A percentile compares a stretch with the other conserved stretches of the same genome.
Conservation (phyloP, 1,140 invertebrate species). For the Ganaspis sp. region DNA sequence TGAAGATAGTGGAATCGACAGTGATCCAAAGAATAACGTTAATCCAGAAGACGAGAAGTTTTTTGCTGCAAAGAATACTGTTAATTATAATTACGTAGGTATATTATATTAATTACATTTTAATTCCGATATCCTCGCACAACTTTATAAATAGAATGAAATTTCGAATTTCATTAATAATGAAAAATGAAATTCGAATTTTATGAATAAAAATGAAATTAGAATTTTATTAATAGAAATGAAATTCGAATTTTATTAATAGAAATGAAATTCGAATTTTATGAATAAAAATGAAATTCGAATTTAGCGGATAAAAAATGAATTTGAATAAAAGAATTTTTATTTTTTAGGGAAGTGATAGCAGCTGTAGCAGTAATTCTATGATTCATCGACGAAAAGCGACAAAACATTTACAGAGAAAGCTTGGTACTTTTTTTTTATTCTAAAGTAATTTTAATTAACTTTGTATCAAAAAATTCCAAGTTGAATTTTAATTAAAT, state of each 20-base stretch:
- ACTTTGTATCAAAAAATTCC: too few species aligned
- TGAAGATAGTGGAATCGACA: constrained; percentile 83
- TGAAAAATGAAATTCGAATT: not conserved
- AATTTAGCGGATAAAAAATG: too few species aligned
- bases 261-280: not conserved
- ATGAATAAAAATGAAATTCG: too few species aligned
- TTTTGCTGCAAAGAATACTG: constrained; percentile 66
- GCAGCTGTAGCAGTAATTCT: constrained; percentile 73
- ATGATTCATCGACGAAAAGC: constrained; percentile 63
- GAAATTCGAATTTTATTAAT: not conserved
- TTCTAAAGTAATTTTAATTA: constrained; percentile 42
- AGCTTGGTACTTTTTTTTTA: constrained; percentile 69
- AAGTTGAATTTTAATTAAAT: constrained; percentile 35
- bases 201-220: not conserved
- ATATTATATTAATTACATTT: too few species aligned
- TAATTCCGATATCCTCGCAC: too few species aligned
- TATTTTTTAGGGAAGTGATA: constrained; percentile 72
- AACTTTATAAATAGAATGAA: too few species aligned
- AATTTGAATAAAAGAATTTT: constrained; percentile 29
- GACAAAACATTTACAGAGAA: constrained; percentile 75
- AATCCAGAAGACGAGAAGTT: constrained; percentile 73
- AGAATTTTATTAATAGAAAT: not conserved
- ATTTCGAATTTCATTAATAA: not conserved
- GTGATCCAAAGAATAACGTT: constrained; percentile 77
- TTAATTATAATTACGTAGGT: constrained; percentile 36